Conservation (phyloP, 2,797 vertebrate genomes). For the Coranthus polyacanthus region DNA sequence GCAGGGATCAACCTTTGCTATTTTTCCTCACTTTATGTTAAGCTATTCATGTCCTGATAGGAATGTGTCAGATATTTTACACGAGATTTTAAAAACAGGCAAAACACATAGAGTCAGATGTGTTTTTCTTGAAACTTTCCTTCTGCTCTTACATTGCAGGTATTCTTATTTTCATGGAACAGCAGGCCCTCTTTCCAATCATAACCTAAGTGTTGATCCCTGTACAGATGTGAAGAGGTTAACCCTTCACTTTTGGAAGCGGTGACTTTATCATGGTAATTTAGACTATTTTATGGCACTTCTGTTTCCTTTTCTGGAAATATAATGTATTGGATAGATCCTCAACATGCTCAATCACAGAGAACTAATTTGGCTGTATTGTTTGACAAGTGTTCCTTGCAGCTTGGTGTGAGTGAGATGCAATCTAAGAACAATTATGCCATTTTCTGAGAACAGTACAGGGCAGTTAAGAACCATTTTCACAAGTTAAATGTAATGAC, state of each 20-base stretch:
- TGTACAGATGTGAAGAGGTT: constrained; percentile 79
- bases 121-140: constrained; percentile 25
- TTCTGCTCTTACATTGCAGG: constrained; percentile 19
- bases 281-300: constrained; percentile 81
- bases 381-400: constrained; percentile 87
- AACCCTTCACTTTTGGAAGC: constrained; percentile 78
- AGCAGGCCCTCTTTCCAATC: constrained; percentile 75
- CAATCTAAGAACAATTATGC: constrained; percentile 89
- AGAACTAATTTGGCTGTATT: constrained; percentile 88
- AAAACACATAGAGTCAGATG: background rate
- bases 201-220: constrained; percentile 75
- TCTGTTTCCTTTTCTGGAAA: constrained; percentile 85
- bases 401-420: constrained; percentile 84
- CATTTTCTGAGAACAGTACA: constrained; percentile 87
- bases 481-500: constrained; percentile 84
- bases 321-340: constrained; percentile 86
- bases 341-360: constrained; percentile 86
- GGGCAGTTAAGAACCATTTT: constrained; percentile 82
- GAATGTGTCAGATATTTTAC: no score
- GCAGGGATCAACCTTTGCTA: constrained; percentile 3
- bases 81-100: constrained; percentile 1
- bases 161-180: constrained; percentile 73
- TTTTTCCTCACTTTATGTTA: constrained; percentile 10
- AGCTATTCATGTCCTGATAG: background rate
- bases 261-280: constrained; percentile 81